Percentiles rank a stretch among this genome's conserved stretches.
Evolutionary conservation across 2,797 vertebrate genomes (phyloP).

Genomic region (Otus scops): DNA sequence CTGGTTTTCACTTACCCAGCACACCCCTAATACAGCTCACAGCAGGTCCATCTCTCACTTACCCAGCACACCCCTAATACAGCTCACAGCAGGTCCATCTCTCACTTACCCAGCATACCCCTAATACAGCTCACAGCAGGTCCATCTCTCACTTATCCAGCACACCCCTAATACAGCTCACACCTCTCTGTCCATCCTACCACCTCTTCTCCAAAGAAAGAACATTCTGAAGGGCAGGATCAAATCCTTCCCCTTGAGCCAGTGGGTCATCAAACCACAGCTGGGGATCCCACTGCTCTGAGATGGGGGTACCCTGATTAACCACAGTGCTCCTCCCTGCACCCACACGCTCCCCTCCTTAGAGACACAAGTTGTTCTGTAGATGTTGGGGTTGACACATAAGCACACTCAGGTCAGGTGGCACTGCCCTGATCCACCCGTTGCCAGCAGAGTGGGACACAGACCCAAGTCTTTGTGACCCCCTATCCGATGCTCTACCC

Average conservation of each 20-base stretch:
- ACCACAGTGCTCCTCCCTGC: background rate
- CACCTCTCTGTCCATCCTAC: background rate
- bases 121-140: rapidly evolving
- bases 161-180: background rate
- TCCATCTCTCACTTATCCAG: background rate
- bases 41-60: rapidly evolving
- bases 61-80: rapidly evolving
- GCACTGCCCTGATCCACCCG: background rate
- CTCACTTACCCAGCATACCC: background rate
- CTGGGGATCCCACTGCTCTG: background rate
- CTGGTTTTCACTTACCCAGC: background rate
- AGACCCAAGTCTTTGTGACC: background rate
- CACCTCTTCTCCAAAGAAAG: background rate
- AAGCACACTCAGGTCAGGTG: background rate
- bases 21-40: background rate
- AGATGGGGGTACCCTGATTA: too few species aligned
- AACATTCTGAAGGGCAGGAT: background rate
- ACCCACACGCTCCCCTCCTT: background rate
- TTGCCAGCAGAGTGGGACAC: background rate
- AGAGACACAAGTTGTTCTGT: background rate
- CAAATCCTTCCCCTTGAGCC: background rate
- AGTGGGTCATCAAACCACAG: background rate
- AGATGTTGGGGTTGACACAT: background rate
- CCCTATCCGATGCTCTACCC: too few species aligned
- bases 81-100: rapidly evolving